Percentiles rank a stretch among this genome's conserved stretches.
Conservation (phyloP, 92 coral and sea anemone genomes). For the Virgularia gustaviana region DNA sequence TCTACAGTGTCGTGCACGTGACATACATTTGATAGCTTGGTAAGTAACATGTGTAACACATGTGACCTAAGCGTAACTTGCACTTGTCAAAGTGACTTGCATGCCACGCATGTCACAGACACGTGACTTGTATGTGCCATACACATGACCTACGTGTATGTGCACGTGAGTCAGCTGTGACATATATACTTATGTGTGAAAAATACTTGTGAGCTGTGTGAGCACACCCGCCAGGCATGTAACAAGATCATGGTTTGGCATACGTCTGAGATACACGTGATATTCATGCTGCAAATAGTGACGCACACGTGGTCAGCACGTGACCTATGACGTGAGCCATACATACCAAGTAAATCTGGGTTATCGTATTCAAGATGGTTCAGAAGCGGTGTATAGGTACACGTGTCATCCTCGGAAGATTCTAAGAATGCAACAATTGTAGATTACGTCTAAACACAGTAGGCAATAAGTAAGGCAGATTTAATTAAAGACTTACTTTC, state of each 20-base stretch:
- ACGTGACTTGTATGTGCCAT: no score
- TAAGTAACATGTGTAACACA: no score
- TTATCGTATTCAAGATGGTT: conserved; percentile 14
- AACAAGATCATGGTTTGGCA: not conserved
- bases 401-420: not conserved
- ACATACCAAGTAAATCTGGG: conserved; percentile 10
- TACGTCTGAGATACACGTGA: not conserved
- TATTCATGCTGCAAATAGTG: not conserved
- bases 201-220: no score
- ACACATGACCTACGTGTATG: no score
- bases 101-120: no score
- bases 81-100: no score
- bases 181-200: no score
- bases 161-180: no score
- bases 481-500: conserved; percentile 26
- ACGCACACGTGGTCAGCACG: not conserved
- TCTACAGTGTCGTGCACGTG: no score
- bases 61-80: no score
- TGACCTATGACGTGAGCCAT: not conserved
- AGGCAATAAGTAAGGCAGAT: not conserved
- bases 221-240: no score
- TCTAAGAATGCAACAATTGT: not conserved
- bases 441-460: not conserved
- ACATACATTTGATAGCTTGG: no score
- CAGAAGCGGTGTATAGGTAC: conserved; percentile 8